Conservation (phyloP, 2,797 vertebrate species). For the Tamandua tetradactyla region DNA sequence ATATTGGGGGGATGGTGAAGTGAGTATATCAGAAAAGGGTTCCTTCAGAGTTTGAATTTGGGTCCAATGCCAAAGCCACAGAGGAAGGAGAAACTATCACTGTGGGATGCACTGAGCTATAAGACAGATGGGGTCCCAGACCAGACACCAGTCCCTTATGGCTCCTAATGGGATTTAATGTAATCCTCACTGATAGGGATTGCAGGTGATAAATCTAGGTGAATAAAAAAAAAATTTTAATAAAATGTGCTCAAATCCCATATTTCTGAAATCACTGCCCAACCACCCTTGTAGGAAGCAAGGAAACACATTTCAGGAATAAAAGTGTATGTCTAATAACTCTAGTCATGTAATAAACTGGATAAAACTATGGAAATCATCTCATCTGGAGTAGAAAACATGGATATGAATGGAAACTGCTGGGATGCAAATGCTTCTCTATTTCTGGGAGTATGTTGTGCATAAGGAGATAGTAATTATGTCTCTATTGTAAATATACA, state of each 20-base stretch:
- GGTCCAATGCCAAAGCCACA: neutral
- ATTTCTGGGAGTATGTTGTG: neutral
- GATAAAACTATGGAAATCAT: too few species aligned
- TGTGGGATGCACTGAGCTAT: too few species aligned
- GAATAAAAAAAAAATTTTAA: neutral
- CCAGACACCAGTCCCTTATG: too few species aligned
- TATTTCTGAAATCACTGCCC: neutral
- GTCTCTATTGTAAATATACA: neutral
- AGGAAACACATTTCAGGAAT: neutral
- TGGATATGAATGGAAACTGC: neutral
- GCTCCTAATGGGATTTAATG: too few species aligned
- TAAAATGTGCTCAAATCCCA: neutral
- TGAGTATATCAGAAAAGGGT: neutral
- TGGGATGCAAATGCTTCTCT: neutral
- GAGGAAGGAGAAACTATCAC: too few species aligned
- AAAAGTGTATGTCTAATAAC: neutral
- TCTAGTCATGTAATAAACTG: too few species aligned
- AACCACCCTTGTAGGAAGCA: neutral
- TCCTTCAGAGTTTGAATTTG: neutral
- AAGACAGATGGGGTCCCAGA: neutral
- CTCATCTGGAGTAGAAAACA: fast-evolving
- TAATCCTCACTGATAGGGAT: too few species aligned
- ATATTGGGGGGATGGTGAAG: neutral
- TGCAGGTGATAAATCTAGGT: neutral
- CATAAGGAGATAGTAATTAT: neutral